A percentile compares a stretch with the other conserved stretches of the same genome.
Conservation (phyloP, 2,797 vertebrate species). For the Smutsia gigantea region DNA sequence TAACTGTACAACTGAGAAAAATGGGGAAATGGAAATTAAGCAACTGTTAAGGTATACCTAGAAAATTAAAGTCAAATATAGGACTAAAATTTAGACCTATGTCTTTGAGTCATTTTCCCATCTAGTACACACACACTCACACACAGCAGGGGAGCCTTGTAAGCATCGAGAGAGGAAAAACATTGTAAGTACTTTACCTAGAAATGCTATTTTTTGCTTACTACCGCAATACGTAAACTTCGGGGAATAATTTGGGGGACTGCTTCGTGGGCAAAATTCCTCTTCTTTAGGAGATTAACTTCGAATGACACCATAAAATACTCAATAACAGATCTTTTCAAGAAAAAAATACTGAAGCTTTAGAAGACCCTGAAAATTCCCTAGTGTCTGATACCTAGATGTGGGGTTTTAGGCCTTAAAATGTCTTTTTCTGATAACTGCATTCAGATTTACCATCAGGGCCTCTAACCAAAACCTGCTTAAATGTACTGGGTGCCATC, state of each 20-base stretch:
- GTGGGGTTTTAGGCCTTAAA: not conserved
- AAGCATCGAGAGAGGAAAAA: not conserved
- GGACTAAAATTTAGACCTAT: not conserved
- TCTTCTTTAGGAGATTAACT: not conserved
- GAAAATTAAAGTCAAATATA: not conserved
- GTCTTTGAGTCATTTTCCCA: not conserved
- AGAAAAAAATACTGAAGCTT: not conserved
- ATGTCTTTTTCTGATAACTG: not conserved
- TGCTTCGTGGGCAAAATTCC: not conserved
- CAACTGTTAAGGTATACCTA: not conserved
- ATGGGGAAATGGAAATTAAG: not conserved
- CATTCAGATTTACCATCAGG: not conserved
- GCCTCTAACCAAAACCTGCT: not conserved
- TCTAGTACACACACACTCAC: not conserved
- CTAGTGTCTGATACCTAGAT: not conserved
- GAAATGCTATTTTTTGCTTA: not conserved
- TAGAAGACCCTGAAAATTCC: not conserved
- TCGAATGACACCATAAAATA: not conserved
- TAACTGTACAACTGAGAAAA: not conserved
- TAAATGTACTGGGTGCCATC: not conserved
- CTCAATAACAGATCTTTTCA: not conserved
- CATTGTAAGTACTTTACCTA: not conserved
- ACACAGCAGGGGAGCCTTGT: fast-evolving
- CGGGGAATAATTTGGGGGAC: not conserved
- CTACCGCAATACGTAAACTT: not conserved